Percentiles rank a stretch among this genome's conserved stretches.
Evolutionary conservation across 2,113 vertebrate species (phyloP).

Genomic region (Muntiacus muntjak): DNA sequence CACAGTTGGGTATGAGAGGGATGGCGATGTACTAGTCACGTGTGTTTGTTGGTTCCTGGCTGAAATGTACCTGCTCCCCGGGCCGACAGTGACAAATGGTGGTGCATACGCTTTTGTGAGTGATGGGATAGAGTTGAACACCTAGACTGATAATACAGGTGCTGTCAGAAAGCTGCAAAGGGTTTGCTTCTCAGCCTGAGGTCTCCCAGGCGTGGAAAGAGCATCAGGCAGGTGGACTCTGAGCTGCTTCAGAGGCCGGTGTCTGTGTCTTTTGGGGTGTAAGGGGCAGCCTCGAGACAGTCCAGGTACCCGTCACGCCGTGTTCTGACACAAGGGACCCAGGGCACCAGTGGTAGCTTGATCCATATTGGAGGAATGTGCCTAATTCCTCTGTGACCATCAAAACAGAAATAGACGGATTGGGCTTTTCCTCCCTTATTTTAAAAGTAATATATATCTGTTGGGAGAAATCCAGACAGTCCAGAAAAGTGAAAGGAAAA

Average conservation of each 20-base stretch:
- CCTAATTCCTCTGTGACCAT: neutral
- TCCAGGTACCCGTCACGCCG: no score
- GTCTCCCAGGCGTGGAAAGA: neutral
- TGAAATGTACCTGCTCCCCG: conserved; percentile 77
- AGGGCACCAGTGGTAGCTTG: no score
- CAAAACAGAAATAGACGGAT: neutral
- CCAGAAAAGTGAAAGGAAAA: neutral
- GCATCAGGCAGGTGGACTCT: neutral
- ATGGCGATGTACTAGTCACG: neutral
- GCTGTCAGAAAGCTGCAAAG: conserved; percentile 21
- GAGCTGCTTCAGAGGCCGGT: neutral
- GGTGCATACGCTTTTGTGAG: conserved; percentile 72
- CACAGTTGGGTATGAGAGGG: conserved; percentile 31
- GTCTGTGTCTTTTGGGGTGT: neutral
- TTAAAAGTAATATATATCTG: neutral
- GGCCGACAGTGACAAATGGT: conserved; percentile 80
- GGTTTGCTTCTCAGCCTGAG: conserved; percentile 40
- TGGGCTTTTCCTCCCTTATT: neutral
- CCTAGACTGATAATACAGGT: conserved; percentile 59
- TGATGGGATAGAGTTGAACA: conserved; percentile 50
- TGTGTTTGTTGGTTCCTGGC: conserved; percentile 73
- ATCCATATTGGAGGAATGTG: neutral
- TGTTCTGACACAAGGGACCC: neutral
- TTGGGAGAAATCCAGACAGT: neutral
- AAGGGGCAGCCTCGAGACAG: neutral